Evolutionary conservation across 2,888 invertebrate species (phyloP), one percentile per base, ranked within the genome.

Genomic region (Spilosoma lubricipeda): DNA sequence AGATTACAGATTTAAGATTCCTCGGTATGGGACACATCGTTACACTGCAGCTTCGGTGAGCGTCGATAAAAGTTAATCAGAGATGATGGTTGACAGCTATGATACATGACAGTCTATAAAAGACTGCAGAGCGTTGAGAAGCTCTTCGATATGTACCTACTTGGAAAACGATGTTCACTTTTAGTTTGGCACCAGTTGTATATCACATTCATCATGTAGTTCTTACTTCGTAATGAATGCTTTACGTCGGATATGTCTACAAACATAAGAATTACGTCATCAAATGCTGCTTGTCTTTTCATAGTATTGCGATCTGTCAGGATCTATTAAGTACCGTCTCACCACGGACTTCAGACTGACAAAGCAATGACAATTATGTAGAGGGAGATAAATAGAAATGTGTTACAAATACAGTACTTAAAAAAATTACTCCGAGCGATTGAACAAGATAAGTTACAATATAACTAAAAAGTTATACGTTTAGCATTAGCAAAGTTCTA

Each of bases 1-100:
- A 93, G 91, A 93, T 92, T 92, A 90, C 90, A 90, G 92, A 92
- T 95, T 94, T 92, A 91, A 93, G 92, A 93, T 93, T 91, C 90
- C 85, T 82, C 80, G 79, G 87, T 88, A 87, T 86, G 87, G 87
- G 87, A 88, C 87, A 84, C 83, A 89, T 91, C 88, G 89, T 89
- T 89, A 88, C 86, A 88, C 77, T 63, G 63, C 84, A 84, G 81
- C 64, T 48, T 76, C 70, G 74, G 77, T 77, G 78, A 72, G 81
- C 79, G 86, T 89, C 90, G 91, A 93, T 93, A 91, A 90, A 88
- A 89, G 89, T 92, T 92, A 90, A 90, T 91, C 91, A 89, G 85
- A 88, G 83, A 90, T 90, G 89, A 90, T 89, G 78, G 77, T 76
- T 85, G 88, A 86, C 67, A 45, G n/a, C 30, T 63, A 63, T 63